Base-by-base conservation (phyloP, 2,113 vertebrate genomes). In the Carlito syrichta region DNA sequence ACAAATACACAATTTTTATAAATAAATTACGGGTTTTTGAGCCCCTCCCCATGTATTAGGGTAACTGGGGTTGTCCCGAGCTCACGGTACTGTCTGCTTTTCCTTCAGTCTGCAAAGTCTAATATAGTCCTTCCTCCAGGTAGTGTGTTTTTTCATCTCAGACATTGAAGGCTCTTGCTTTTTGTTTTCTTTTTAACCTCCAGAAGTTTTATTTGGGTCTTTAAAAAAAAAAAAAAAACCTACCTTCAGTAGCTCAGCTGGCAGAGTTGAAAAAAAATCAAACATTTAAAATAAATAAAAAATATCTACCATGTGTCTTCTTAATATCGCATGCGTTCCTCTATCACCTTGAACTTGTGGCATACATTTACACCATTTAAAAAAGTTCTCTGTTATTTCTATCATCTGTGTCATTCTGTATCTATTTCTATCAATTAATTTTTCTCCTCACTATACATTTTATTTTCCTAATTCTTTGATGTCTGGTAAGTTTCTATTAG, bases 391-490 rank as follows among this genome's bases (percentile, higher is more conserved):
- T 38, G 8, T 52, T 92, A 25, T 77, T 86, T 69, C 30, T 82
- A 43, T 73, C 25, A 48, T 40, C 32, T 32, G 38, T 50, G 27
- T 69, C 22, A 58, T 35, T 91, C 45, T 95, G 12, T 38, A 43
- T 85, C 40, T 84, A 20, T 88, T 87, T 78, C 38, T 76, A 71
- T 74, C 40, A 13, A 52, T 43, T 40, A 11, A 5, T 45, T 71
- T 93, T 90, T 58, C 35, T 86, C 14, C 7, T 76, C 2, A 66
- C 32, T 79, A 20, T 56, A 50, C 22, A 23, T 91, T 85, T 45
- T 92, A 74, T 79, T 84, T 86, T 92, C 20, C 62, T 69, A 3
- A 38, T 79, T 96, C 68, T 92, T 95, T 66, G 62, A 82, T 43
- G 22, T 7, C 62, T 92, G 90, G 60, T 63, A 14, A 32, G 43